Conservation (phyloP, 2,113 vertebrate species). For the Trematocara zebra region DNA sequence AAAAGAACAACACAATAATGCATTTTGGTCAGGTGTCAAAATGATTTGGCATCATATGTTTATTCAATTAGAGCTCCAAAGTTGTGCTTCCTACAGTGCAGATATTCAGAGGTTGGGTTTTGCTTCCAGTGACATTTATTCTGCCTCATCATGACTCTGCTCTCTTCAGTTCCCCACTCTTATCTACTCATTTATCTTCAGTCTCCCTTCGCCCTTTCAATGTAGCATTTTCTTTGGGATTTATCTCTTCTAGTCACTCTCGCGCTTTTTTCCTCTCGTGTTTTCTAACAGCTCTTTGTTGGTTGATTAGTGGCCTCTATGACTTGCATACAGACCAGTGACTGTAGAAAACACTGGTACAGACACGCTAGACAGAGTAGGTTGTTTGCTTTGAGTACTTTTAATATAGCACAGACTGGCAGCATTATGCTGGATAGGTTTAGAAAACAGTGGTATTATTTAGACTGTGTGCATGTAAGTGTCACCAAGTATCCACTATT, state of each 20-base stretch:
- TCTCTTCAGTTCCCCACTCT: neutral
- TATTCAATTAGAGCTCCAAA: neutral
- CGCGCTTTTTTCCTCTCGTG: neutral
- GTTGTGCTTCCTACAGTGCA: neutral
- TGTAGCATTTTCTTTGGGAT: neutral
- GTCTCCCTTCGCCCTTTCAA: conserved; percentile 51
- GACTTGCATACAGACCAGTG: conserved; percentile 52
- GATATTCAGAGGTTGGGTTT: neutral
- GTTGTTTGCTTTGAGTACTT: conserved; percentile 82
- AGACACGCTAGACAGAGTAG: conserved; percentile 60
- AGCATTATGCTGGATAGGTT: conserved; percentile 64
- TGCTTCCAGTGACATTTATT: neutral
- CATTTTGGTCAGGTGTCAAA: neutral
- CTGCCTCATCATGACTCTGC: conserved; percentile 26
- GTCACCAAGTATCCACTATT: neutral
- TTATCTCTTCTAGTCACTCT: conserved; percentile 56
- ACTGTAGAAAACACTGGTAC: neutral
- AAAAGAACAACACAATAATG: neutral
- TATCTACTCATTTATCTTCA: neutral
- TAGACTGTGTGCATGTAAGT: neutral
- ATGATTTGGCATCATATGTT: neutral
- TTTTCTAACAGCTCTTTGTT: conserved; percentile 77
- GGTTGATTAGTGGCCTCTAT: conserved; percentile 85
- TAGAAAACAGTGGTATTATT: conserved; percentile 39
- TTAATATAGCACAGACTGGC: conserved; percentile 67